phyloP scores from a whole-genome alignment of 2,113 vertebrate species.

The Castor canadensis region DNA sequence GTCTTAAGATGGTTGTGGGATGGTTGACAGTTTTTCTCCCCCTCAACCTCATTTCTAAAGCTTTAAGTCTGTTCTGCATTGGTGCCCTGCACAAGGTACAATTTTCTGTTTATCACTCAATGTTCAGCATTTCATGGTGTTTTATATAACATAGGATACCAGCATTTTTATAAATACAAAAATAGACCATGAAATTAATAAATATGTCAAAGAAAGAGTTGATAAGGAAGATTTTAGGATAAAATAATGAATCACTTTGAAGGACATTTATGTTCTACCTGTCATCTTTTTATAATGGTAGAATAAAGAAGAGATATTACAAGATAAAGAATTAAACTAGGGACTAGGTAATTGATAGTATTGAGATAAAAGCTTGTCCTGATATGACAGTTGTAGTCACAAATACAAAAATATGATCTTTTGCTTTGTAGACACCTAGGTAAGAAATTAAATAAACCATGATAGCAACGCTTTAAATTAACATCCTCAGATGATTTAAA shows the following conservation, averaged over 20 bases:
- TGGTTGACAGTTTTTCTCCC: not conserved
- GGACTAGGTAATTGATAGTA: not conserved
- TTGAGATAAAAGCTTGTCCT: conserved; percentile 1
- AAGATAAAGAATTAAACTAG: not conserved
- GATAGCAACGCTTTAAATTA: conserved; percentile 45
- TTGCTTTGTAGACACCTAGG: not conserved
- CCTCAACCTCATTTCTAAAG: not conserved
- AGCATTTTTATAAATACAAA: not conserved
- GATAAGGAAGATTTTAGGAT: not conserved
- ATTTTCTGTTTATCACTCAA: not conserved
- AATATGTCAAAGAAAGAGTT: not conserved
- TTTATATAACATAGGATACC: not conserved
- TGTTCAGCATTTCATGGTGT: not conserved
- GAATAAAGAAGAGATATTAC: not conserved
- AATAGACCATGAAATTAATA: conserved; percentile 22
- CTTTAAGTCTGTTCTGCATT: not conserved
- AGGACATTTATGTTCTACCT: not conserved
- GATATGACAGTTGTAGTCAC: not conserved
- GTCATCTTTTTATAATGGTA: not conserved
- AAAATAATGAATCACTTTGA: conserved; percentile 39
- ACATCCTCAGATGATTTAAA: conserved; percentile 19
- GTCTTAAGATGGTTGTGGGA: not conserved
- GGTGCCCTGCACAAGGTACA: fast-evolving
- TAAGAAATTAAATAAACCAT: conserved; percentile 30
- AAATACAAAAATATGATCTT: conserved; percentile 46